phyloP scores from a whole-genome alignment of 2,888 invertebrate species.

The Diabrotica balteata region DNA sequence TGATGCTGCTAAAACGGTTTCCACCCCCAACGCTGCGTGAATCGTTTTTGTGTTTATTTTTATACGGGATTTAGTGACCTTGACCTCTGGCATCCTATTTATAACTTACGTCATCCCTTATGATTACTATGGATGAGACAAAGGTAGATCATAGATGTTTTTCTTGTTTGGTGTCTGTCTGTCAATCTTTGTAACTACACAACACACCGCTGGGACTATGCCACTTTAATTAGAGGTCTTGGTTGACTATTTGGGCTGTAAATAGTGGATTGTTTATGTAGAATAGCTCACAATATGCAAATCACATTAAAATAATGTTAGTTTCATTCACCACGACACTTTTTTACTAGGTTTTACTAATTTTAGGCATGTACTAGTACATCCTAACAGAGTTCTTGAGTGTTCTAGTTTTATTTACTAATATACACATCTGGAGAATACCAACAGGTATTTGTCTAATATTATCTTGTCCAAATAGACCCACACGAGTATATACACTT shows the following conservation, averaged over 20 bases:
- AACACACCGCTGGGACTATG: neutral
- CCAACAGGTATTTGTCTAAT: no score
- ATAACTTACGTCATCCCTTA: conserved; percentile 42
- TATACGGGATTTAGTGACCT: conserved; percentile 41
- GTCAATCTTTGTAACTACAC: neutral
- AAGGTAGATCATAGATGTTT: conserved; percentile 45
- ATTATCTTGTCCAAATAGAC: no score
- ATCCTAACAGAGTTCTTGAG: no score
- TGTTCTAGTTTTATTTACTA: no score
- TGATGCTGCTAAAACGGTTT: neutral
- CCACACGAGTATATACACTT: no score
- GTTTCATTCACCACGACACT: no score
- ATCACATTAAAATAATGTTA: no score
- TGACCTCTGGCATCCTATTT: conserved; percentile 47
- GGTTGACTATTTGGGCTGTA: conserved; percentile 5
- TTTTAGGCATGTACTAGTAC: no score
- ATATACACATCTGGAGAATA: no score
- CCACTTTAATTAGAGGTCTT: conserved; percentile 10
- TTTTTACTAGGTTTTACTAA: no score
- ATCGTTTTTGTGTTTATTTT: conserved; percentile 49
- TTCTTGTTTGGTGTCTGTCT: conserved; percentile 13
- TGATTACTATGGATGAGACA: conserved; percentile 44
- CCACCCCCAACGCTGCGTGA: conserved; percentile 32
- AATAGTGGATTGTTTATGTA: conserved; percentile 7
- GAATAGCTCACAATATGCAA: no score